Evolutionary conservation across 2,797 vertebrate genomes (phyloP), one percentile per base, ranked within the genome.

Genomic region (Pseudochirops corinnae): DNA sequence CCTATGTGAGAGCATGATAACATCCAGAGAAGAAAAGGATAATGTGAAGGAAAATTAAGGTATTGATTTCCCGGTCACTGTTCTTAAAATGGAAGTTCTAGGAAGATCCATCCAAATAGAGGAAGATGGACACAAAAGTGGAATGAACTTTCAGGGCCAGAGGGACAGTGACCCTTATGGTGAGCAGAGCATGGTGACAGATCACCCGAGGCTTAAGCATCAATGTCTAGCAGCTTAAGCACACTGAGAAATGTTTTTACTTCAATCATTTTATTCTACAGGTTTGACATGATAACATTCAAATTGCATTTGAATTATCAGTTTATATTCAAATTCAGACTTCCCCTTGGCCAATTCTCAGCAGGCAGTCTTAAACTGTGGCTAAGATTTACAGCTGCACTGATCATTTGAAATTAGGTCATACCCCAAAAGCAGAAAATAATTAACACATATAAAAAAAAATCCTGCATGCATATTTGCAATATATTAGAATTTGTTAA

Each of bases 261-360:
- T 56, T 56, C n/a, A 74, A 29, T 96, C 93, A 97, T 96, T 92
- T 96, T 95, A 6, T 94, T 96, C 55, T 93, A 10, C 0, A 92
- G 5, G 0, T 28, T 96, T 91, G 50, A 95, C 9, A 93, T 91
- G 6, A 91, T 94, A 94, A 96, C 56, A 91, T 96, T 97, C 90
- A 96, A 97, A 97, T 97, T 96, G 93, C 90, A 0, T 91, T 96
- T 97, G n/a, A 96, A 57, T 97, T 97, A 94, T 94, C 95, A 95
- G 10, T 55, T 92, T 21, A 13, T 93, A 93, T 96, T 96, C 92
- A 74, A 57, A 96, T 91, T 94, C 90, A 90, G 21, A 33, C 0
- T 53, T 97, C 0, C 16, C 1, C 94, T 97, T 96, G 56, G 91
- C 93, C 96, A 97, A 96, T 94, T 96, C 55, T 97, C 94, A 95